A percentile compares a stretch with the other conserved stretches of the same genome.
Conservation (phyloP, 1,140 invertebrate genomes). For the Monomorium pharaonis region DNA sequence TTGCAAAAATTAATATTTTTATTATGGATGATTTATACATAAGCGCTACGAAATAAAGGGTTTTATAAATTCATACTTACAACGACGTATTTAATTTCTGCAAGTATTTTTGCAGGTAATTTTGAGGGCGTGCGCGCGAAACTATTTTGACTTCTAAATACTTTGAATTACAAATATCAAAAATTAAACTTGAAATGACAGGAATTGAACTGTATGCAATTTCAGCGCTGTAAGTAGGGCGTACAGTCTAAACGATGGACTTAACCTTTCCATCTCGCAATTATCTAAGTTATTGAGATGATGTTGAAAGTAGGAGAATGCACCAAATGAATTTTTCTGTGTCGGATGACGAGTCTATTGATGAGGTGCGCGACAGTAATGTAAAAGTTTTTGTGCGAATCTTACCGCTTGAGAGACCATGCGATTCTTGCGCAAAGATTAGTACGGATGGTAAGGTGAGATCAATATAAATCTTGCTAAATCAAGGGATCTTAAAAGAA, state of each 20-base stretch:
- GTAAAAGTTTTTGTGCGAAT: constrained; percentile 69
- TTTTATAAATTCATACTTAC: constrained; percentile 68
- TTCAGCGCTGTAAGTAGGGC: background rate
- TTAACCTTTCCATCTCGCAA: background rate
- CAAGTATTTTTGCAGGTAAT: background rate
- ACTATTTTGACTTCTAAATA: background rate
- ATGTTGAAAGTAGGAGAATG: background rate
- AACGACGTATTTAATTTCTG: constrained; percentile 10
- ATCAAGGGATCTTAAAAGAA: background rate
- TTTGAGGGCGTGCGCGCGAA: background rate
- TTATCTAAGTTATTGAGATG: background rate
- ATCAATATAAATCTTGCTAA: background rate
- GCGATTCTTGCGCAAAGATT: constrained; percentile 62
- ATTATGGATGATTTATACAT: constrained; percentile 34
- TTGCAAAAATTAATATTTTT: background rate
- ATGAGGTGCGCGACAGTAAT: constrained; percentile 37
- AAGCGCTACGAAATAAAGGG: constrained; percentile 67
- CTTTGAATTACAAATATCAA: background rate
- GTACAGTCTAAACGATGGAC: background rate
- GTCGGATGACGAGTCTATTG: constrained; percentile 11
- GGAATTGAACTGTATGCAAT: background rate
- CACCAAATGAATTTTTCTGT: constrained; percentile 4
- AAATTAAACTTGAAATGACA: background rate
- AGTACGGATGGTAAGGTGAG: constrained; percentile 59
- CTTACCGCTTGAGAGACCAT: constrained; percentile 56